Evolutionary conservation across 2,113 vertebrate species (phyloP).

Genomic region (Elephantulus edwardii): DNA sequence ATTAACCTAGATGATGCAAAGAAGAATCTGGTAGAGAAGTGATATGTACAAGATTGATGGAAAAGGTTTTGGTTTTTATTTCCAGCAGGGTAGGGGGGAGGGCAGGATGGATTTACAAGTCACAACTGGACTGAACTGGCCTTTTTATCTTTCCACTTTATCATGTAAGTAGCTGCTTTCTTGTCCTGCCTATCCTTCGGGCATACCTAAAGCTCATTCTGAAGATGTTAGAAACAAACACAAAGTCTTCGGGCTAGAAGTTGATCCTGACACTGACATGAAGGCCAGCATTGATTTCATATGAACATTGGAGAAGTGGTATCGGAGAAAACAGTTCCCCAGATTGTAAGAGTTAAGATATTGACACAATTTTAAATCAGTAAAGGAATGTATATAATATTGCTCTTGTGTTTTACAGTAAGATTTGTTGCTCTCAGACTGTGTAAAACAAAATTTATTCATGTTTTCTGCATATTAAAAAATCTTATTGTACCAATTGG

Average conservation of each 20-base stretch:
- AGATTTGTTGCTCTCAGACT: conserved; percentile 93
- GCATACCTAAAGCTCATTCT: conserved; percentile 78
- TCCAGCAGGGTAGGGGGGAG: conserved; percentile 46
- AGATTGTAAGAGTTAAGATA: conserved; percentile 86
- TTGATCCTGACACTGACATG: conserved; percentile 80
- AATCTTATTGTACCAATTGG: conserved; percentile 93
- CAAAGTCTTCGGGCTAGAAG: conserved; percentile 70
- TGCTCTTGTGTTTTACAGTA: conserved; percentile 93
- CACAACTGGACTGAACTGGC: conserved; percentile 82
- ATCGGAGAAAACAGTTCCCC: conserved; percentile 83
- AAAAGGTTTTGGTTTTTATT: conserved; percentile 6
- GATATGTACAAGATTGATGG: conserved; percentile 65
- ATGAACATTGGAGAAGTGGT: conserved; percentile 80
- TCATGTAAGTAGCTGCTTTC: conserved; percentile 88
- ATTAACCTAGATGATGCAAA: conserved; percentile 67
- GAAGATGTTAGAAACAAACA: conserved; percentile 82
- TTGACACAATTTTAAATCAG: conserved; percentile 85
- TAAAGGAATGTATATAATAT: conserved; percentile 93
- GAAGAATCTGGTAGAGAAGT: conserved; percentile 74
- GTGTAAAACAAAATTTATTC: conserved; percentile 94
- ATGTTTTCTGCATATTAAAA: conserved; percentile 94
- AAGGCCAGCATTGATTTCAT: conserved; percentile 80
- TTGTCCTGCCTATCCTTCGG: conserved; percentile 81
- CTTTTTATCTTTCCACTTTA: conserved; percentile 85
- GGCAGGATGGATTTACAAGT: conserved; percentile 81